These are phyloP conservation scores for Ctenochaetus hawaiiensis DNA, from an alignment of 2,797 vertebrate genomes.

Conservation along the genomic window DNA sequence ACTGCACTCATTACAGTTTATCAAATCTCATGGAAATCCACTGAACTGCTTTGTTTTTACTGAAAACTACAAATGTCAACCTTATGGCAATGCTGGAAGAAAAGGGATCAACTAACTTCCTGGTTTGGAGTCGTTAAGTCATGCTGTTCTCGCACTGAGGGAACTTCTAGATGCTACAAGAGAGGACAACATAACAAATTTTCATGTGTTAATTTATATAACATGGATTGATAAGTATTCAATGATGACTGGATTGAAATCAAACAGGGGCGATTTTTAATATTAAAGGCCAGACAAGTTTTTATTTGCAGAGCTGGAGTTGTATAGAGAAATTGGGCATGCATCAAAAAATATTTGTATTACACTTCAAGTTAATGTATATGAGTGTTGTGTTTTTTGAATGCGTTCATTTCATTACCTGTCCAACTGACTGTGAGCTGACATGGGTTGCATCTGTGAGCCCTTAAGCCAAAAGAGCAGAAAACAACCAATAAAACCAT, in stretches of 20 bases:
- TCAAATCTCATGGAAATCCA: no score
- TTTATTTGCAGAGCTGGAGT: neutral
- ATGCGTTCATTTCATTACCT: conserved; percentile 68
- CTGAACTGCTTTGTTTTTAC: no score
- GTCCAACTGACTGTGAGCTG: conserved; percentile 62
- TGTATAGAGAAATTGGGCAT: neutral
- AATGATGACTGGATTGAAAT: neutral
- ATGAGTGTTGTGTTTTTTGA: neutral
- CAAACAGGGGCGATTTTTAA: no score
- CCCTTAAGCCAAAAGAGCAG: conserved; percentile 56
- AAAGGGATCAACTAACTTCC: conserved; percentile 74
- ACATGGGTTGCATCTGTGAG: conserved; percentile 50
- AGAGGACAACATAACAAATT: conserved; percentile 21
- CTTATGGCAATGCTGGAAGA: no score
- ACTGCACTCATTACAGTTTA: no score
- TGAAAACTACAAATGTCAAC: no score
- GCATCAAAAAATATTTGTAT: neutral
- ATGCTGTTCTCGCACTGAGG: conserved; percentile 68
- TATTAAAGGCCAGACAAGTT: neutral
- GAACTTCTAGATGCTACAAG: conserved; percentile 76
- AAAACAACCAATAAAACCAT: conserved; percentile 17
- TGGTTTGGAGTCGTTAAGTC: conserved; percentile 67
- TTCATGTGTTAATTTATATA: neutral
- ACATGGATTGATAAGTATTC: neutral
- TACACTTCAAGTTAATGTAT: neutral